Conservation (phyloP, 1,140 invertebrate species). For the Riptortus pedestris region DNA sequence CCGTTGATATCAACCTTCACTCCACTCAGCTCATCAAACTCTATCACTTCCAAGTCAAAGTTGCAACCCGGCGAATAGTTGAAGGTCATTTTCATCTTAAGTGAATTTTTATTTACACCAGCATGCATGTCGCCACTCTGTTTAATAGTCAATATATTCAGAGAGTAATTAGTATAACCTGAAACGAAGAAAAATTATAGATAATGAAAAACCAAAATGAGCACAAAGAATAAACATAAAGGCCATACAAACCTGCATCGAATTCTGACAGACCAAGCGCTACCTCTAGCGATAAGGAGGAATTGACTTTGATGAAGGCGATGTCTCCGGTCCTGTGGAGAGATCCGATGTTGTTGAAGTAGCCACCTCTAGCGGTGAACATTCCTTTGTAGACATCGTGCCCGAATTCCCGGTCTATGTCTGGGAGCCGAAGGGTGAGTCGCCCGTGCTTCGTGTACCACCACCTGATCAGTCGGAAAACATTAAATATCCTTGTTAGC, state of each 20-base stretch:
- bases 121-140: slow-evolving; percentile 12
- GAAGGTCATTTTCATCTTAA: slow-evolving; percentile 19
- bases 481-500: too few relatives aligned
- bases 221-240: neutral
- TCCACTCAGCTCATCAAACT: slow-evolving; percentile 9
- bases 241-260: slow-evolving; percentile 7
- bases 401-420: neutral
- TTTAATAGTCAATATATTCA: slow-evolving; percentile 7
- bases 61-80: slow-evolving; percentile 18
- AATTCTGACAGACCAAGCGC: slow-evolving; percentile 14
- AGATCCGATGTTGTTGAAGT: slow-evolving; percentile 15
- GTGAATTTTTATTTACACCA: neutral
- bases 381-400: neutral
- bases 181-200: neutral
- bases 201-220: neutral
- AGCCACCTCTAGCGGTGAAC: slow-evolving; percentile 5
- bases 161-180: slow-evolving; percentile 8
- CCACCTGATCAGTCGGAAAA: too few relatives aligned
- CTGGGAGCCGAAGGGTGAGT: neutral
- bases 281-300: neutral
- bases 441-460: slow-evolving; percentile 2
- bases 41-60: slow-evolving; percentile 5
- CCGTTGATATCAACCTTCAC: slow-evolving; percentile 13
- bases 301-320: neutral
- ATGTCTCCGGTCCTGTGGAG: slow-evolving; percentile 14